Evolutionary conservation across 92 coral and sea anemone species (phyloP).

Genomic region (Diadumene lineata): DNA sequence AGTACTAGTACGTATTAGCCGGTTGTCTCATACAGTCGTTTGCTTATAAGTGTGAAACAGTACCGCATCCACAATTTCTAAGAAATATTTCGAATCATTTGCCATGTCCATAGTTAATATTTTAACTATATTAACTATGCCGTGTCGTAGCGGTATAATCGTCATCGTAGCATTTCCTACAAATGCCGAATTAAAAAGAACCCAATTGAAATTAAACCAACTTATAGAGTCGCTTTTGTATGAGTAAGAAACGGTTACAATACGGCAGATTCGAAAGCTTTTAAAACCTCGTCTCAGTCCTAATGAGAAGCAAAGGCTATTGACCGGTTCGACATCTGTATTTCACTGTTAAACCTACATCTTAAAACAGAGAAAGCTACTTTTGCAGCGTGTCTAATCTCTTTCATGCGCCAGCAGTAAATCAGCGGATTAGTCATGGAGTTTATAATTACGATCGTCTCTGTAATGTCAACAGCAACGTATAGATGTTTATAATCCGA

Average conservation of each 20-base stretch:
- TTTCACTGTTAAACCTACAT: neutral
- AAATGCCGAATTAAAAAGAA: too few species aligned
- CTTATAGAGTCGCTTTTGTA: neutral
- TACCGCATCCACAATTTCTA: too few species aligned
- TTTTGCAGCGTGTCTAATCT: constrained; percentile 33
- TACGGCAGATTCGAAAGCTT: neutral
- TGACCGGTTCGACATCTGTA: neutral
- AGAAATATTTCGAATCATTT: too few species aligned
- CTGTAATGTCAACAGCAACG: constrained; percentile 23
- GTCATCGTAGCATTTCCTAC: too few species aligned
- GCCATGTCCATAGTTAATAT: too few species aligned
- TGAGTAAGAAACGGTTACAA: neutral
- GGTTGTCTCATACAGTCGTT: too few species aligned
- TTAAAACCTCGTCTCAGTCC: neutral
- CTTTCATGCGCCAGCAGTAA: constrained; percentile 44
- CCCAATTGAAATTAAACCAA: too few species aligned
- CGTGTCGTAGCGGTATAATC: too few species aligned
- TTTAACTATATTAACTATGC: too few species aligned
- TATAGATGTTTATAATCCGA: neutral
- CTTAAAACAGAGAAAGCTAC: constrained; percentile 26
- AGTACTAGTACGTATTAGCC: too few species aligned
- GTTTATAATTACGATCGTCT: constrained; percentile 35
- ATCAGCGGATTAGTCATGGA: constrained; percentile 26
- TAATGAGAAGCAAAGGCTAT: neutral
- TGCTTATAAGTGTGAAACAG: too few species aligned